phyloP scores from a whole-genome alignment of 2,888 invertebrate genomes.

The Notodonta ziczac region DNA sequence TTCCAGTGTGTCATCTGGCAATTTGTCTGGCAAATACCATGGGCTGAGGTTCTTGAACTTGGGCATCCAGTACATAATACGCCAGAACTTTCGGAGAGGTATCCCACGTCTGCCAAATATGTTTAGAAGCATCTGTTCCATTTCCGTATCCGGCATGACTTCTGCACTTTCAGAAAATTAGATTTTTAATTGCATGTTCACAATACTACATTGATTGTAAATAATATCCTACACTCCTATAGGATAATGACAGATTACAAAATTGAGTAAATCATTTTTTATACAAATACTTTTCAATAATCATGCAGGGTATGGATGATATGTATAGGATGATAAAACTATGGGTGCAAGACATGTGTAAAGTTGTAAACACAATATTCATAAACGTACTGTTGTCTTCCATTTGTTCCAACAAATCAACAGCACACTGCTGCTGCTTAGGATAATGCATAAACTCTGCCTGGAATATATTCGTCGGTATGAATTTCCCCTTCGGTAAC shows the following conservation, averaged over 20 bases:
- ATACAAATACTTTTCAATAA: too few relatives aligned
- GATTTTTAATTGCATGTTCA: constrained; percentile 1
- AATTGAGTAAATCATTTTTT: too few relatives aligned
- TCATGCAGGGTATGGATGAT: too few relatives aligned
- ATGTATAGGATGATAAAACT: too few relatives aligned
- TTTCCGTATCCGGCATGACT: constrained; percentile 96
- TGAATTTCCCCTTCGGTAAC: constrained; percentile 94
- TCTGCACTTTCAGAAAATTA: constrained; percentile 73
- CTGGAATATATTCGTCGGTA: constrained; percentile 93
- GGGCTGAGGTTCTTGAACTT: constrained; percentile 96
- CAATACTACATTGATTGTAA: not conserved
- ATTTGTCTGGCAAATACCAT: constrained; percentile 90
- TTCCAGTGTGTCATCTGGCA: constrained; percentile 91
- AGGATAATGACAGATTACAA: too few relatives aligned
- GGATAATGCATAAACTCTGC: constrained; percentile 97
- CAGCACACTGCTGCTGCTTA: constrained; percentile 96
- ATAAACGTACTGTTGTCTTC: constrained; percentile 90
- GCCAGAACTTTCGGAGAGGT: constrained; percentile 90
- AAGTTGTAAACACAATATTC: not conserved
- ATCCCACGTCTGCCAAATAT: constrained; percentile 92
- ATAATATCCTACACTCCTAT: not conserved
- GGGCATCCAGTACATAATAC: constrained; percentile 96
- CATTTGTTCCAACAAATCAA: constrained; percentile 97
- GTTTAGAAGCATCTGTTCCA: constrained; percentile 92
- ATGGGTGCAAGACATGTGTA: not conserved